Percentiles rank a stretch among this genome's conserved stretches.
phyloP scores from a whole-genome alignment of 2,113 vertebrate species.

The Protobothrops mucrosquamatus region DNA sequence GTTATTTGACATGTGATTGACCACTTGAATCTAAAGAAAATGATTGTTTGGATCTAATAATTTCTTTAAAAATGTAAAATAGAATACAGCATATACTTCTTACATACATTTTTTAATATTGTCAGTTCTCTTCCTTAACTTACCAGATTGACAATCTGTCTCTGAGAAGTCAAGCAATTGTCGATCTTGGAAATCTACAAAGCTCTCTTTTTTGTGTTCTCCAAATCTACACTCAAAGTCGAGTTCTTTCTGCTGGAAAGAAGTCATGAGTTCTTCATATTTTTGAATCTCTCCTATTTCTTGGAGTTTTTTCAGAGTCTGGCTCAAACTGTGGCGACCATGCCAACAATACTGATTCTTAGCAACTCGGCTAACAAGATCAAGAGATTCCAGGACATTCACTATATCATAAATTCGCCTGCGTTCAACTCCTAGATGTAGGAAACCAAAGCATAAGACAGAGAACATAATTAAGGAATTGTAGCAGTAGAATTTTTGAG shows the following conservation, averaged over 20 bases:
- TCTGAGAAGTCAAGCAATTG: slow-evolving; percentile 66
- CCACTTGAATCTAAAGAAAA: neutral
- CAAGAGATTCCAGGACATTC: slow-evolving; percentile 89
- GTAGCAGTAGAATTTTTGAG: neutral
- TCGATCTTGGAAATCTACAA: slow-evolving; percentile 58
- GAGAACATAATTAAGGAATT: neutral
- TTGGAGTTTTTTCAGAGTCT: slow-evolving; percentile 82
- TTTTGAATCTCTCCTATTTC: slow-evolving; percentile 77
- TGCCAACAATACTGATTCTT: slow-evolving; percentile 96
- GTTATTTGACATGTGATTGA: neutral
- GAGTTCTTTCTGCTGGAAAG: slow-evolving; percentile 68
- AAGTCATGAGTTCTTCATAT: slow-evolving; percentile 83
- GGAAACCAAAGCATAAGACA: slow-evolving; percentile 4
- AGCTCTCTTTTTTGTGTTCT: slow-evolving; percentile 59
- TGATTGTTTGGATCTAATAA: neutral
- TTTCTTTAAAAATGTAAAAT: slow-evolving; percentile 7
- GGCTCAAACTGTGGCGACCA: slow-evolving; percentile 77
- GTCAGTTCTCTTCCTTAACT: slow-evolving; percentile 35
- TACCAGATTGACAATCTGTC: slow-evolving; percentile 74
- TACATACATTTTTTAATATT: neutral
- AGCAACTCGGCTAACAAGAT: slow-evolving; percentile 87
- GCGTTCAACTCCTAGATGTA: slow-evolving; percentile 83
- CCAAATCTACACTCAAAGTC: slow-evolving; percentile 59
- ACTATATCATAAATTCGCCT: slow-evolving; percentile 94
- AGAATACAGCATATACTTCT: neutral